Evolutionary conservation across 2,797 vertebrate genomes (phyloP), one percentile per base, ranked within the genome.

Genomic region (Parotocinclus haroldoi): DNA sequence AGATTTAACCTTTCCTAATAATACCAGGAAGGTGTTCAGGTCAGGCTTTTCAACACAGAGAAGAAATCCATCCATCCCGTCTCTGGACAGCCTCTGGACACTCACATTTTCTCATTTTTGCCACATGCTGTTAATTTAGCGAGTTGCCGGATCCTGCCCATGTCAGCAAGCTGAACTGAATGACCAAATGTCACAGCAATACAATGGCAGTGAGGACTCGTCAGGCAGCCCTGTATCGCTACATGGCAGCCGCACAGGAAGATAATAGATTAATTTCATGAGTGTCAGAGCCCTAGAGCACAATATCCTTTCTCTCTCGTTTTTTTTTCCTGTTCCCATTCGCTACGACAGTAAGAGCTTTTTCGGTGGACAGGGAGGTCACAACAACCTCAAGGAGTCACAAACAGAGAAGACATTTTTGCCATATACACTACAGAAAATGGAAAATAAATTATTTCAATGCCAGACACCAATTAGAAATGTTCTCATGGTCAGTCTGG

Each of bases 211-310:
- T 80, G 67, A 86, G 83, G 86, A 86, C 86, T 88, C 87, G 84
- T 89, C 85, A 86, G 85, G 80, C 82, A 83, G 57, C 85, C 86
- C 87, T 87, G 78, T 84, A 87, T 84, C 72, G 40, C 77, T 81
- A 75, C 80, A 88, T 78, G 84, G 83, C 86, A 88, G 89, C 85
- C 89, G 87, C 84, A 84, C 77, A 72, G 82, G 73, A 86, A 89
- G 89, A 91, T 91, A 91, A 91, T 90, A 89, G 86, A 89, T 90
- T 91, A 86, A 89, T 89, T 92, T 86, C 83, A 86, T 84, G 84
- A 89, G 82, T 83, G 84, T 87, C 85, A 87, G 82, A 85, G 84
- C 83, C 82, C 84, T 82, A 85, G 82, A 87, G 82, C 83, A 87
- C 86, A 88, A 87, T 87, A 87, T 87, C 83, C 82, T 85, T 58